Evolutionary conservation across 2,797 vertebrate species (phyloP), one percentile per base, ranked within the genome.

Genomic region (Danio tinwini): DNA sequence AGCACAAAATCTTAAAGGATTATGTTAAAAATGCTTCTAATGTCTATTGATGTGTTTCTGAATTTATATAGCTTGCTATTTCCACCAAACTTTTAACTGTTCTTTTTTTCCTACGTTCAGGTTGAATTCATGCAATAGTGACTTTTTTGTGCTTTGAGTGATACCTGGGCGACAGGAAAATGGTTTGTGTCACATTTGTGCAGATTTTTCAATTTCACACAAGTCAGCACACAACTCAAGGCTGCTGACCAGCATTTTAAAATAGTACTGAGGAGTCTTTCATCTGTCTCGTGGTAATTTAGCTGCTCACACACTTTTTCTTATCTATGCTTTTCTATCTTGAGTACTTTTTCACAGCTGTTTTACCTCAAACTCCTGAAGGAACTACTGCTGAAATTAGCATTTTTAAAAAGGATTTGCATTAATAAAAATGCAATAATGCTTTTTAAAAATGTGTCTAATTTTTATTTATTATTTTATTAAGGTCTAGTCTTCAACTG

Each of bases 141-240:
- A 14, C n/a, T 61, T 52, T 70, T 70, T n/a, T 8, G n/a, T 49
- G 12, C 44, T 80, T 52, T 49, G 29, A 62, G 12, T 56, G 59
- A 21, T 56, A 63, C 3, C 44, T 73, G 12, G n/a, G 74, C 59
- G 76, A 40, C n/a, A 84, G 76, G 52, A 44, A 12, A 74, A 64
- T 37, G 37, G 42, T 56, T 87, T 78, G 61, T 78, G 61, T 78
- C 61, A 0, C 52, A 75, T 44, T 68, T 29, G 42, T 42, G 52
- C 76, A 83, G 80, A 78, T 70, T 49, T 19, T 83, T 72, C 73
- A 78, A 79, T 72, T 76, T 76, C 74, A 76, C 62, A 84, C 85
- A 61, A 85, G 71, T 81, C 65, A 74, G 58, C 50, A 71, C 53
- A 59, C 78, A 64, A 78, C 81, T 84, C 39, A 65, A 56, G 76